A percentile compares a stretch with the other conserved stretches of the same genome.
These are phyloP conservation scores for Heteronetta atricapilla DNA, from an alignment of 2,113 vertebrate genomes.

Conservation along the genomic window DNA sequence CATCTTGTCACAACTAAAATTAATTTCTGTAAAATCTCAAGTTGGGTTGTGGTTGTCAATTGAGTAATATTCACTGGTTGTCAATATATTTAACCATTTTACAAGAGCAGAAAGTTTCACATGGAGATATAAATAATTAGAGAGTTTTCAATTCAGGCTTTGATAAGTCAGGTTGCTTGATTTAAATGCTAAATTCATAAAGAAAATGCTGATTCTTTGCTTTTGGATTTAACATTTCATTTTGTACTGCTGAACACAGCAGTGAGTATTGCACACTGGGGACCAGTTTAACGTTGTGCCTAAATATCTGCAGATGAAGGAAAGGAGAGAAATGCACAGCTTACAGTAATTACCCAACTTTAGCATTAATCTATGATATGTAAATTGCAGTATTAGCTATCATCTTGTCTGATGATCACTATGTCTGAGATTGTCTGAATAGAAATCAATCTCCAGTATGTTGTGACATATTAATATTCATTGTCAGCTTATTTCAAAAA, in stretches of 20 bases:
- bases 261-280: not conserved
- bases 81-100: not conserved
- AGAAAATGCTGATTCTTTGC: not conserved
- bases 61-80: not conserved
- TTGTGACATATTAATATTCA: slow-evolving; percentile 7
- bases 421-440: not conserved
- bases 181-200: slow-evolving; percentile 24
- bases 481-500: not conserved
- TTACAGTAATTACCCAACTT: not conserved
- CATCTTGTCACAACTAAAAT: not conserved
- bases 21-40: not conserved
- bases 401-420: not conserved
- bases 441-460: not conserved
- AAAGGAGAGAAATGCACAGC: not conserved
- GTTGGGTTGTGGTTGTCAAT: not conserved
- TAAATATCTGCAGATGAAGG: not conserved
- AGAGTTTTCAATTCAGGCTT: slow-evolving; percentile 16
- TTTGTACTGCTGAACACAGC: not conserved
- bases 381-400: slow-evolving; percentile 5
- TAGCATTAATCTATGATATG: not conserved
- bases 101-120: not conserved
- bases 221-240: not conserved
- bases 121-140: not conserved
- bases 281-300: not conserved
- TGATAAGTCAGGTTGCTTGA: not conserved